A percentile compares a stretch with the other conserved stretches of the same genome.
Conservation (phyloP, 2,797 vertebrate genomes). For the Notolabrus celidotus region DNA sequence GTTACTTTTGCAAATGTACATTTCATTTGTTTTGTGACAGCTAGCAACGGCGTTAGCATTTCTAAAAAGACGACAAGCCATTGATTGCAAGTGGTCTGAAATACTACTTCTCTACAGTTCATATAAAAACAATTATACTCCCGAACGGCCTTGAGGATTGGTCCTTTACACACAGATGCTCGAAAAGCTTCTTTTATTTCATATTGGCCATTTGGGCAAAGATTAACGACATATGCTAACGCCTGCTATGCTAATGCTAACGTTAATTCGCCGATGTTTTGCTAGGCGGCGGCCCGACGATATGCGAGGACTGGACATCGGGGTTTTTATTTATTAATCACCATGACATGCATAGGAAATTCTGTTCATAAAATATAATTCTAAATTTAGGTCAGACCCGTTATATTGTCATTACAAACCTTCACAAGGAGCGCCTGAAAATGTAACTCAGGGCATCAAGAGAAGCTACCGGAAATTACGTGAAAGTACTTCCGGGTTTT, state of each 20-base stretch:
- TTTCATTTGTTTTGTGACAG: conserved; percentile 49
- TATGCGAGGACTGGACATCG: too few relatives aligned
- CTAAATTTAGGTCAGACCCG: too few relatives aligned
- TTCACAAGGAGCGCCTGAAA: conserved; percentile 59
- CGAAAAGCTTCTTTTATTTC: not conserved
- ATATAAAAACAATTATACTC: not conserved
- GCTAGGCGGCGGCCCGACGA: conserved; percentile 14
- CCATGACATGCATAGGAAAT: fast-evolving
- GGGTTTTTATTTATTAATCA: not conserved
- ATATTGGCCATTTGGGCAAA: not conserved
- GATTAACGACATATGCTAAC: conserved; percentile 37
- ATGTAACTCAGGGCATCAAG: conserved; percentile 53
- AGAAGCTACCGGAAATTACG: conserved; percentile 65
- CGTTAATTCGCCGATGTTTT: conserved; percentile 28
- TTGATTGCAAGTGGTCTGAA: not conserved
- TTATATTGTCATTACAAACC: conserved; percentile 67
- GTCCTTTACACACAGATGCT: too few relatives aligned
- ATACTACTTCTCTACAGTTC: not conserved
- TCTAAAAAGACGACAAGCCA: not conserved
- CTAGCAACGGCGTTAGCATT: conserved; percentile 5
- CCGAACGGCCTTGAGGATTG: fast-evolving
- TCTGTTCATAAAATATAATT: fast-evolving
- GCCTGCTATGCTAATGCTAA: conserved; percentile 72
- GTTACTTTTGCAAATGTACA: not conserved
- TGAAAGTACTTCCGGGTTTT: conserved; percentile 22